Evolutionary conservation across 2,888 invertebrate species (phyloP), one percentile per base, ranked within the genome.

Genomic region (Amorpha juglandis): DNA sequence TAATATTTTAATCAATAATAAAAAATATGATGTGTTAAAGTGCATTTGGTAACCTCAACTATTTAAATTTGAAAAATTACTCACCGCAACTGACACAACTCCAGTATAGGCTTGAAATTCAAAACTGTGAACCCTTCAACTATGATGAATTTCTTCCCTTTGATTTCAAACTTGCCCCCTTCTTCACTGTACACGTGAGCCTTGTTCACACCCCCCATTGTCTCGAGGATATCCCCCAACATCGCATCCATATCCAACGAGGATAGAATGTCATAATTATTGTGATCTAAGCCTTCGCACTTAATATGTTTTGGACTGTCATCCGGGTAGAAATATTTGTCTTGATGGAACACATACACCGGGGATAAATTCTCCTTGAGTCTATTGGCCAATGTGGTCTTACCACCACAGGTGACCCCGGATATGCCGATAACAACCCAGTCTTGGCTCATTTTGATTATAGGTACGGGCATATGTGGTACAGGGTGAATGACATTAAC

Each of bases 381-480:
- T 67, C 90, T 89, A 64, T 92, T 93, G 0, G 97, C 95, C 48
- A 97, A 81, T 0, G 96, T 96, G 0, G 97, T 96, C 89, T 98
- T 98, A 0, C 98, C 98, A 21, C 97, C 96, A 78, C 97, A 97
- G 0, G 98, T 98, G 1, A 96, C 96, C 0, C 98, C 87, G 0
- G 96, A 95, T 71, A 98, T 94, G 8, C 97, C 97, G 68, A 94
- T 78, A 75, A 94, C 83, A 78, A 94, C 69, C 89, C 89, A 88
- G 0, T 84, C 76, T 11, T 73, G 53, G n/a, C 38, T 69, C 63
- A 71, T 51, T 12, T 16, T n/a, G 21, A 19, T 50, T 64, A 76
- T 12, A 84, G 70, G 45, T 80, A 70, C 0, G 80, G 88, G 58
- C 82, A 77, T 16, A 94, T 76, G 78, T 96, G 95, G 81, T 94